Base-by-base conservation (phyloP, 2,888 invertebrate species). In the Caenorhabditis sp. region DNA sequence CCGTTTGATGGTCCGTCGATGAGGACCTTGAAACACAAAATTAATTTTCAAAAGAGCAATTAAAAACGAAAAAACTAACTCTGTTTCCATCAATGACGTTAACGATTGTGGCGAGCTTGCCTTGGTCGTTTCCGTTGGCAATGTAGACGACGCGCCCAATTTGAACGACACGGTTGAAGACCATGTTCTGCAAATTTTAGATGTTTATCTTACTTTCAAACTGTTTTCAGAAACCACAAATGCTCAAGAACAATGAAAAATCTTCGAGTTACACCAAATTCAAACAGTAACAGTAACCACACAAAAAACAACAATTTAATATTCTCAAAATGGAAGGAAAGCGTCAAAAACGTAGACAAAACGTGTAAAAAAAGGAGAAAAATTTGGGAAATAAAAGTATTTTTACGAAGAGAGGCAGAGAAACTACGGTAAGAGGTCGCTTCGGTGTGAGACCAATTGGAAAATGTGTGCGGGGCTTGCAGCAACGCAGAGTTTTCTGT, bases 1-100 rank as follows among this genome's bases (percentile, higher is more conserved):
- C 93, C 93, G 81, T 93, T 92, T 87, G 92, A 91, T 77, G 97
- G 97, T 64, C 97, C 97, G 91, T 97, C 97, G 79, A 97, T 91
- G 85, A 97, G 91, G 85, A 94, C 94, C 94, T n/a, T 94, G 81
- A 54, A 84, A 78, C 53, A 63, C 12, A 43, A 19, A 27, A 0
- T 1, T 54, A 4, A 24, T 24, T 2, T 58, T 14, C 14, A 2
- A 5, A 43, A 43, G 31, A 31, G 31, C 4, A 31, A 31, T 31
- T 6, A 31, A 10, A 4, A 31, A 31, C 4, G 10, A 63, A 62
- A 49, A 66, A 27, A 87, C 90, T 90, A 89, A 92, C 92, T 90
- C 95, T 92, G 88, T 95, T 97, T 91, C 97, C 96, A 89, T 99
- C 96, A 87, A 99, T 94, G 86, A 97, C 92, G 89, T 99, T 95